phyloP scores from a whole-genome alignment of 2,888 invertebrate species.

The Rambutsinella grinnellia region DNA sequence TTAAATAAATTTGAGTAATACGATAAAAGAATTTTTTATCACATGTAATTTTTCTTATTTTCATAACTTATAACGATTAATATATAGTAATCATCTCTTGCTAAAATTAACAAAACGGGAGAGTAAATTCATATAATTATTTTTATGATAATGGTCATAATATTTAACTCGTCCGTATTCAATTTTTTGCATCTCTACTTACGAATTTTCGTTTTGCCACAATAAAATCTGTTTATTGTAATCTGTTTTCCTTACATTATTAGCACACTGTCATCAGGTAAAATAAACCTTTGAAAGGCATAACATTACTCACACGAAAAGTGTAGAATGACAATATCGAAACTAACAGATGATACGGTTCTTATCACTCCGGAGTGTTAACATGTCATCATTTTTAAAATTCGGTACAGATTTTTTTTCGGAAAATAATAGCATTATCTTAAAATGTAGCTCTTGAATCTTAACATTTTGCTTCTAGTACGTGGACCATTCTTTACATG shows the following conservation, averaged over 20 bases:
- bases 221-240: slow-evolving; percentile 11
- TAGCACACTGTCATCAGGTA: slow-evolving; percentile 53
- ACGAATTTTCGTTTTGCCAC: slow-evolving; percentile 37
- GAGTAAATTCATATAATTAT: slow-evolving; percentile 3
- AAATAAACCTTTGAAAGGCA: slow-evolving; percentile 42
- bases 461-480: slow-evolving; percentile 15
- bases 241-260: slow-evolving; percentile 24
- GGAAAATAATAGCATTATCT: no score
- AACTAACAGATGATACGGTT: not conserved
- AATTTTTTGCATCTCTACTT: slow-evolving; percentile 20
- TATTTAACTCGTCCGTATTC: slow-evolving; percentile 13
- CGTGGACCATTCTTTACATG: slow-evolving; percentile 36
- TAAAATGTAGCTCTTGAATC: not conserved
- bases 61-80: slow-evolving; percentile 30
- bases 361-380: not conserved
- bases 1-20: not conserved
- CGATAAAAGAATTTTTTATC: slow-evolving; percentile 22
- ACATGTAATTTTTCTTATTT: slow-evolving; percentile 45
- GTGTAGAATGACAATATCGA: not conserved
- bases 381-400: not conserved
- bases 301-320: not conserved
- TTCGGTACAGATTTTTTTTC: not conserved
- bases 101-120: slow-evolving; percentile 42
- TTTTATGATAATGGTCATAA: slow-evolving; percentile 8
- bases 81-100: slow-evolving; percentile 38